Conservation (phyloP, 2,113 vertebrate genomes). For the Ophthalmolycus amberensis region DNA sequence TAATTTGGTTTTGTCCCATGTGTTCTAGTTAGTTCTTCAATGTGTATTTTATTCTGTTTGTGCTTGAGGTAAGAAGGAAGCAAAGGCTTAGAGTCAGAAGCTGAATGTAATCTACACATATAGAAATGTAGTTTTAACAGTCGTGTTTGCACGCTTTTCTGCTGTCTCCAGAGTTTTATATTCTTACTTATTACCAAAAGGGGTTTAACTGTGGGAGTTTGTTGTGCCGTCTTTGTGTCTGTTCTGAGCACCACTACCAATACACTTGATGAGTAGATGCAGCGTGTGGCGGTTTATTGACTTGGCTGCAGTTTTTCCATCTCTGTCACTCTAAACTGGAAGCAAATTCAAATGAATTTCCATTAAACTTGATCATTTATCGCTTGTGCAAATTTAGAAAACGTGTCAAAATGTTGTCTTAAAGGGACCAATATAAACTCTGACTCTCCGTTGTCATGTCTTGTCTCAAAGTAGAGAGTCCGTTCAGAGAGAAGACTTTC, state of each 20-base stretch:
- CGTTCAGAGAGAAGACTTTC: background rate
- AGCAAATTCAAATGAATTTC: background rate
- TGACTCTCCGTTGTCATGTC: conserved; percentile 2
- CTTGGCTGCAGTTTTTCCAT: background rate
- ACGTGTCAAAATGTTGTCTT: background rate
- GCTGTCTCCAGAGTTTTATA: conserved; percentile 22
- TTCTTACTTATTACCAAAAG: conserved; percentile 40
- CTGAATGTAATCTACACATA: conserved; percentile 40
- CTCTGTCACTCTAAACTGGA: background rate
- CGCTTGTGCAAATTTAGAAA: background rate
- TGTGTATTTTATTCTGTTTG: conserved; percentile 18
- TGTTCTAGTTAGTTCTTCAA: background rate
- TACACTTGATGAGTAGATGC: background rate
- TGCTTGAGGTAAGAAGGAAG: conserved; percentile 9
- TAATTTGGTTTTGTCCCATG: background rate
- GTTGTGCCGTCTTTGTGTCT: conserved; percentile 39
- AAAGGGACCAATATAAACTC: background rate
- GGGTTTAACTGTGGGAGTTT: conserved; percentile 43
- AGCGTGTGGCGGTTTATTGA: background rate
- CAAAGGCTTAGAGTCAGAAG: conserved; percentile 5
- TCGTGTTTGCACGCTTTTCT: conserved; percentile 39
- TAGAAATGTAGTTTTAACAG: conserved; percentile 25
- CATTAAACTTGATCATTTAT: background rate
- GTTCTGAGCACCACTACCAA: conserved; percentile 20
- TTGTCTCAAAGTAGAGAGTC: background rate